These are phyloP conservation scores for Neoarius graeffei DNA, from an alignment of 2,113 vertebrate species.

Conservation along the genomic window DNA sequence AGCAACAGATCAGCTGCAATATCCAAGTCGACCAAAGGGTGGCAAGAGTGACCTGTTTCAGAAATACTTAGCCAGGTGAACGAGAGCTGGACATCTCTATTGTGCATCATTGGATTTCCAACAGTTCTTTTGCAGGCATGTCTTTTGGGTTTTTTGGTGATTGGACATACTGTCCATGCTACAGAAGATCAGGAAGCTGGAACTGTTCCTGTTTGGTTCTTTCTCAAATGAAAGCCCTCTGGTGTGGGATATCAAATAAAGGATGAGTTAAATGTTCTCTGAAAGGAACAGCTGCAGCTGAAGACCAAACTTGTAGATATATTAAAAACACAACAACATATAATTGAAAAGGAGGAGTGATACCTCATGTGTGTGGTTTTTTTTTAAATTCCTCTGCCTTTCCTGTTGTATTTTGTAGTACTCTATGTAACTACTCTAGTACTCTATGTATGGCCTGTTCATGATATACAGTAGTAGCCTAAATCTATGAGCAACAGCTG, in stretches of 20 bases:
- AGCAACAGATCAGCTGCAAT: not conserved
- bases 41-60: constrained; percentile 64
- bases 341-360: not conserved
- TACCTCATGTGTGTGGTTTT: not conserved
- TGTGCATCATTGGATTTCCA: constrained; percentile 58
- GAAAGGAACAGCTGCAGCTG: not conserved
- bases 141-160: constrained; percentile 45
- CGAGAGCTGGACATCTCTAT: constrained; percentile 39
- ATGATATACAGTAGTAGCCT: not conserved
- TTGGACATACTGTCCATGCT: constrained; percentile 34
- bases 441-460: not conserved
- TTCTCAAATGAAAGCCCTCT: constrained; percentile 9
- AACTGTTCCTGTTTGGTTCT: constrained; percentile 20
- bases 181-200: constrained; percentile 46
- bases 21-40: constrained; percentile 52
- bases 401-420: not conserved
- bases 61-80: not conserved
- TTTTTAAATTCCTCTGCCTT: too few relatives aligned
- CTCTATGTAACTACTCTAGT: too few relatives aligned
- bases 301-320: not conserved
- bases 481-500: not conserved
- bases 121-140: constrained; percentile 60
- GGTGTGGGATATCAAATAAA: not conserved
- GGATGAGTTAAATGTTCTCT: not conserved
- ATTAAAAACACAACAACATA: not conserved